Percentiles rank a stretch among this genome's conserved stretches.
Evolutionary conservation across 2,113 vertebrate genomes (phyloP).

Genomic region (Tupaia tana): DNA sequence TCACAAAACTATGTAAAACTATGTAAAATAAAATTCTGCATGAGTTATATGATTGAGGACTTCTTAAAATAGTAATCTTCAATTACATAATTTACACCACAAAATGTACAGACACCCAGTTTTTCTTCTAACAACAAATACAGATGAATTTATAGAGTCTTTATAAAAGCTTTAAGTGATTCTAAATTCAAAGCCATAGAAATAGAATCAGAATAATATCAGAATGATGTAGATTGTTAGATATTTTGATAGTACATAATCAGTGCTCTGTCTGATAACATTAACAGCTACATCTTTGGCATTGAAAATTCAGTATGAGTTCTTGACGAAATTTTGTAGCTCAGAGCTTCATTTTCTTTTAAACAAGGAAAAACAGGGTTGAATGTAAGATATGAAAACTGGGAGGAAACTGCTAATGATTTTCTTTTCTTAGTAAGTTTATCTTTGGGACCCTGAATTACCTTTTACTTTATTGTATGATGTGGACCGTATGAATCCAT

Average conservation of each 20-base stretch:
- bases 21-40: conserved; percentile 85
- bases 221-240: conserved; percentile 86
- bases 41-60: conserved; percentile 81
- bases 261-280: conserved; percentile 84
- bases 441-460: conserved; percentile 90
- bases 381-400: conserved; percentile 83
- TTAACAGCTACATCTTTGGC: conserved; percentile 90
- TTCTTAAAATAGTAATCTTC: conserved; percentile 88
- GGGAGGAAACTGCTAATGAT: conserved; percentile 85
- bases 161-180: conserved; percentile 87
- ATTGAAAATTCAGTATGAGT: conserved; percentile 89
- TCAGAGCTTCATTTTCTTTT: conserved; percentile 84
- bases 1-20: conserved; percentile 86
- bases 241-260: conserved; percentile 85
- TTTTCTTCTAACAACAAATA: conserved; percentile 88
- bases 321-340: conserved; percentile 87
- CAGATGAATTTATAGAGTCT: conserved; percentile 85
- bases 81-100: conserved; percentile 90
- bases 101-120: conserved; percentile 91
- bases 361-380: conserved; percentile 84
- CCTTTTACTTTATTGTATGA: conserved; percentile 86
- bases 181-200: conserved; percentile 90
- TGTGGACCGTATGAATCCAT: conserved; percentile 87
- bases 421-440: conserved; percentile 84
- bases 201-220: conserved; percentile 87